Conservation (phyloP, 2,797 vertebrate genomes). For the Crocidura indochinensis region DNA sequence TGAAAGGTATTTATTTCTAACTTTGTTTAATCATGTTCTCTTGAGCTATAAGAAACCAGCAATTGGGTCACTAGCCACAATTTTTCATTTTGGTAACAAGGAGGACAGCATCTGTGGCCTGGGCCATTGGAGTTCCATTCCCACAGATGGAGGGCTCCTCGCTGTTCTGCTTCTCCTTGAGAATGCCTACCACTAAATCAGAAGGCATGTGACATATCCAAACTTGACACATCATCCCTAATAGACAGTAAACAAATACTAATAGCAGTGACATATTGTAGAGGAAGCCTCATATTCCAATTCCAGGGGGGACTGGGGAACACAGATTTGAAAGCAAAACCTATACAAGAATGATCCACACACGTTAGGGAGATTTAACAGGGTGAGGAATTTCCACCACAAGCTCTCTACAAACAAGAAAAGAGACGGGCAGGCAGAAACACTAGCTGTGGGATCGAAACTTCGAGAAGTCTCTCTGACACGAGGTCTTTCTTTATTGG, state of each 20-base stretch:
- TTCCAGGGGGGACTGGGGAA: too few species aligned
- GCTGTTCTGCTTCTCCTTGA: constrained; percentile 42
- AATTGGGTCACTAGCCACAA: constrained; percentile 70
- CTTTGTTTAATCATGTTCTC: constrained; percentile 85
- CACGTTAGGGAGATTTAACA: too few species aligned
- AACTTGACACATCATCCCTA: constrained; percentile 25
- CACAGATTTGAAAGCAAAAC: too few species aligned
- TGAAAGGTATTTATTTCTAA: constrained; percentile 82
- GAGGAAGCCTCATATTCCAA: too few species aligned
- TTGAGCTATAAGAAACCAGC: constrained; percentile 73
- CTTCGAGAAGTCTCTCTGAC: too few species aligned
- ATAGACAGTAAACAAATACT: constrained; percentile 6
- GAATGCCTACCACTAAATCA: constrained; percentile 53
- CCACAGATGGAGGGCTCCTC: constrained; percentile 40
- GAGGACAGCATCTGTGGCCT: constrained; percentile 77
- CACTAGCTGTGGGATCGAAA: too few species aligned
- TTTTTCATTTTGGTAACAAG: constrained; percentile 79
- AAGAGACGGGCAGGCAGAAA: too few species aligned
- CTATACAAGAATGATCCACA: too few species aligned
- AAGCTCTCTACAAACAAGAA: too few species aligned
- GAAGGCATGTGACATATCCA: constrained; percentile 48
- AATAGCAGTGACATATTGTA: too few species aligned
- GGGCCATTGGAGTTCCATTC: background rate
- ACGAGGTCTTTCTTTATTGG: too few species aligned
- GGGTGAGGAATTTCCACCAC: too few species aligned